A percentile compares a stretch with the other conserved stretches of the same genome.
Evolutionary conservation across 23 tunicate genomes (phyloP).

Genomic region (Halocynthia aurantium): DNA sequence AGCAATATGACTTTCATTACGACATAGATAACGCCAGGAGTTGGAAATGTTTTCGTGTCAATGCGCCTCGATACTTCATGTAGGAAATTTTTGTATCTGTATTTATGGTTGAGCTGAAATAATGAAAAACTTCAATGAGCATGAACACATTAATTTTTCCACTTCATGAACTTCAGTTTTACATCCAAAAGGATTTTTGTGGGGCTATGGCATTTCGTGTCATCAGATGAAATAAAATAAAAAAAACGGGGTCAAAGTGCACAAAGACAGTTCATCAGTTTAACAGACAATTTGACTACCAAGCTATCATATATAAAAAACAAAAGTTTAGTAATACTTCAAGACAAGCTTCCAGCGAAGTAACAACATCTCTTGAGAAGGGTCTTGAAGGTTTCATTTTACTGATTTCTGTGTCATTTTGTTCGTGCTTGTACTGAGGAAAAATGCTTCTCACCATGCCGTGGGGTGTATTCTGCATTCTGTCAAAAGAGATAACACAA

Average conservation of each 20-base stretch:
- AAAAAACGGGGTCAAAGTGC: no score
- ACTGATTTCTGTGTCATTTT: neutral
- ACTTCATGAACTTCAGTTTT: no score
- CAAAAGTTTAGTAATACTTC: neutral
- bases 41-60: conserved; percentile 35
- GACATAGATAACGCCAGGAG: conserved; percentile 64
- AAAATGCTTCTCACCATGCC: no score
- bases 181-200: no score
- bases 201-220: no score
- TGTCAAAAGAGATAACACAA: no score
- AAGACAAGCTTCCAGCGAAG: conserved; percentile 1
- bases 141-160: neutral
- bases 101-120: conserved; percentile 1
- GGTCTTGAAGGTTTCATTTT: neutral
- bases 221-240: no score
- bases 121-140: neutral
- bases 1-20: conserved; percentile 68
- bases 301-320: no score
- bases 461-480: no score
- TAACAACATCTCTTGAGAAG: conserved; percentile 4
- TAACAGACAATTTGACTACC: no score
- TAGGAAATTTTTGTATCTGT: conserved; percentile 1
- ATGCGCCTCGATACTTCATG: conserved; percentile 4
- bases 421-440: no score
- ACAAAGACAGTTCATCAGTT: no score